Base-by-base conservation (phyloP, 2,888 invertebrate genomes). In the Allophyes oxyacanthae region DNA sequence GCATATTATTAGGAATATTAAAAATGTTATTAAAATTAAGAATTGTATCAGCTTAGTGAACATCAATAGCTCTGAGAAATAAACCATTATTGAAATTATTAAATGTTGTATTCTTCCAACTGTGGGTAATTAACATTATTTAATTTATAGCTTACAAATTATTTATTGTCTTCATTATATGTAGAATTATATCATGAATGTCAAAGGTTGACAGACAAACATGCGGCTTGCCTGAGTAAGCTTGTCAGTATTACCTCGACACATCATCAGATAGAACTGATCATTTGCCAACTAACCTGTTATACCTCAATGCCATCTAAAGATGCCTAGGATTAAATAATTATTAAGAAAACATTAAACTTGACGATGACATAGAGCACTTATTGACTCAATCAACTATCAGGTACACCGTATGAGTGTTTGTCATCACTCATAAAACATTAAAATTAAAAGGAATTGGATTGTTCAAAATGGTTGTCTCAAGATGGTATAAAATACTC, bases 21-120 rank as follows among this genome's bases (percentile, higher is more conserved):
- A 91, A 87, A 92, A 92, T 93, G 94, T 93, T 93, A 92, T 91
- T 89, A 89, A 84, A 88, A 85, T 80, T 92, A 93, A 93, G 92
- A 89, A 93, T 88, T 93, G 94, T 94, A 93, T 93, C 93, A 90
- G 94, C 94, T 94, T 94, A 94, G 94, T 91, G 84, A 94, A 93
- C 92, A 94, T 93, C 94, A 94, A 94, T 94, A 94, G 94, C 94
- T 94, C 92, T 88, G 91, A 86, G 82, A 88, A 91, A 90, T 90
- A 83, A 92, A 92, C 91, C 93, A 93, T 93, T 93, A 94, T 93
- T 90, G 83, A 94, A 93, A 93, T 92, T 93, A 93, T 89, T 91
- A 86, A 90, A 89, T 91, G 90, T 89, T 88, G 90, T 91, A 88
- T 90, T 89, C 80, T 89, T 90, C 83, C 79, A 68, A 75, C 67